These are phyloP conservation scores for Brienomyrus longianalis DNA, from an alignment of 2,113 vertebrate genomes.

Conservation along the genomic window DNA sequence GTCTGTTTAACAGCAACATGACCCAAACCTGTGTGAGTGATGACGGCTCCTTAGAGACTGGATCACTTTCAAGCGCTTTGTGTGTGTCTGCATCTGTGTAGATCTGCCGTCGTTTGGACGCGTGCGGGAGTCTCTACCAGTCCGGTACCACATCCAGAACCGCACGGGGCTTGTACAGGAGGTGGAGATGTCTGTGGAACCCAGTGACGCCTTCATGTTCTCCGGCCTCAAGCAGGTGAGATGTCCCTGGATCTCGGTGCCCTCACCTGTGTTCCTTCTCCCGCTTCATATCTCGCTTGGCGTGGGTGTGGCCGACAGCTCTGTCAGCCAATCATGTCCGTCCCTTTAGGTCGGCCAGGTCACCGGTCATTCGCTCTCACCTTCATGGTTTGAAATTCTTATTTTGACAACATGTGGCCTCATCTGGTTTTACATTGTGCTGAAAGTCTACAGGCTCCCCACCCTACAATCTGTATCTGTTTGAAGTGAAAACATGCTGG, in stretches of 20 bases:
- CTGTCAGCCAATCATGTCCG: neutral
- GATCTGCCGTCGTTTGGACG: slow-evolving; percentile 88
- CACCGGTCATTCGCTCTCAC: neutral
- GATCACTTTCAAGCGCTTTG: neutral
- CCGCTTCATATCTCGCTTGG: neutral
- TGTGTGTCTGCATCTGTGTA: slow-evolving; percentile 40
- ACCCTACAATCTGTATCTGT: neutral
- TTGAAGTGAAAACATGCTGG: neutral
- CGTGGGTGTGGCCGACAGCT: neutral
- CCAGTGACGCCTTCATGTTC: slow-evolving; percentile 98
- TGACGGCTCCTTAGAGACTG: neutral
- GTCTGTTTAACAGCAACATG: neutral
- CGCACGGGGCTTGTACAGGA: slow-evolving; percentile 86
- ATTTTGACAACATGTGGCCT: neutral
- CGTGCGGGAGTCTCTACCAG: slow-evolving; percentile 86
- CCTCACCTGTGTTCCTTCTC: neutral
- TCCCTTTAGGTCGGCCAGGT: neutral
- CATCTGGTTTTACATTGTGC: neutral
- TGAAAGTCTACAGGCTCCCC: neutral
- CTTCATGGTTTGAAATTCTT: neutral
- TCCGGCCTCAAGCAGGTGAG: slow-evolving; percentile 96
- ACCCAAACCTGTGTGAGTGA: neutral
- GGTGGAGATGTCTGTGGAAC: slow-evolving; percentile 87
- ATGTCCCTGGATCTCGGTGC: neutral
- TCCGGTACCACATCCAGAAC: slow-evolving; percentile 86